Conservation (phyloP, 2,888 invertebrate species). For the Zaprionus obscuricornis region DNA sequence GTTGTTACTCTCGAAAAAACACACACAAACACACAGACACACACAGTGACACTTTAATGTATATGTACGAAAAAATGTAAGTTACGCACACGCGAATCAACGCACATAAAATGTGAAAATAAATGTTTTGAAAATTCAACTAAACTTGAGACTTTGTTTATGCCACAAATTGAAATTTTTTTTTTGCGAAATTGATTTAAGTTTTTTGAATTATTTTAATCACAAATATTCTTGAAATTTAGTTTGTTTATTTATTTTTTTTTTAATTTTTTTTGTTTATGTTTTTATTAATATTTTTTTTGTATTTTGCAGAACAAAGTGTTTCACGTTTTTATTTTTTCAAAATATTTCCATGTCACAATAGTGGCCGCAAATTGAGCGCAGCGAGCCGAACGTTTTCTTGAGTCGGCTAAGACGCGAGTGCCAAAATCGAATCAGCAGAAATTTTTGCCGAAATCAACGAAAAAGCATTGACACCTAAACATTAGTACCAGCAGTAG, state of each 20-base stretch:
- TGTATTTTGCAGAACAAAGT: not conserved
- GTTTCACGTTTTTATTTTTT: not conserved
- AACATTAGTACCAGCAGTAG: not conserved
- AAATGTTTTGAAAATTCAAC: too few relatives aligned
- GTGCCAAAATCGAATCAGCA: slow-evolving; percentile 44
- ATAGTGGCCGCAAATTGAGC: slow-evolving; percentile 34
- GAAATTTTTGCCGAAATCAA: slow-evolving; percentile 37
- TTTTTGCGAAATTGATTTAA: too few relatives aligned
- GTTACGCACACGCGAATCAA: slow-evolving; percentile 33
- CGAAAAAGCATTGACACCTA: slow-evolving; percentile 43
- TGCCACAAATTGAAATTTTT: slow-evolving; percentile 18
- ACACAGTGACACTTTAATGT: slow-evolving; percentile 6
- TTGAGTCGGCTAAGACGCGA: slow-evolving; percentile 38
- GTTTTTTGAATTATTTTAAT: slow-evolving; percentile 1
- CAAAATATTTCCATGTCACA: slow-evolving; percentile 48
- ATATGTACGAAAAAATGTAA: not conserved
- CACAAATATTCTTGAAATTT: too few relatives aligned
- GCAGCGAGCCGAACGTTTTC: slow-evolving; percentile 30
- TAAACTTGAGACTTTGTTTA: slow-evolving; percentile 32
- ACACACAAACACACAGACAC: not conserved
- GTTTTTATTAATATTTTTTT: too few relatives aligned
- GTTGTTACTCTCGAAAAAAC: not conserved
- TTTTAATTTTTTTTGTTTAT: slow-evolving; percentile 3
- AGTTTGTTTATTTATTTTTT: not conserved
- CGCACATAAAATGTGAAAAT: slow-evolving; percentile 8